Evolutionary conservation across 1,140 invertebrate genomes (phyloP), one percentile per base, ranked within the genome.

Genomic region (Delia radicum): DNA sequence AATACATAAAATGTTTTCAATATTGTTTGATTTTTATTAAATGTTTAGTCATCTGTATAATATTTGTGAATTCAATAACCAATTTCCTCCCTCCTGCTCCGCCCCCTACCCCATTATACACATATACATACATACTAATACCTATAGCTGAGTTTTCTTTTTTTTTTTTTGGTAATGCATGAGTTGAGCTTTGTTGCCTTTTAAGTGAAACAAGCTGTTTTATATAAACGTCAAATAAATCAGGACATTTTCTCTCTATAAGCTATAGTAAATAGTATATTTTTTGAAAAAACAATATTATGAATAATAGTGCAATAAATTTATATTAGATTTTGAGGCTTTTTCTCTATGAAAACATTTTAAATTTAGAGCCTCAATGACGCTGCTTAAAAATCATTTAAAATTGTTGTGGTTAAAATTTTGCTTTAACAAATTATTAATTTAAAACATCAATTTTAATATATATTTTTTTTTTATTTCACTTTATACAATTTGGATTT

Each of bases 11-110:
- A 21, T 55, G 15, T 55, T 21, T 55, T 55, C 48, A 55, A 55
- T 55, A 55, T 55, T 55, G n/a, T 55, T 55, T 55, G 48, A 55
- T 55, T 55, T 55, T 55, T 55, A 55, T 5, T 18, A 55, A 55
- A 55, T 55, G 48, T 55, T 55, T 7, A 55, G 48, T 55, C 48
- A 55, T 8, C 48, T 10, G 48, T 55, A 24, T 55, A 55, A 55
- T 55, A 55, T 55, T 55, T 55, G 46, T 55, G 46, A 55, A 55
- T 55, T 55, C 46, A 55, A 55, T 55, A 55, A 55, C 46, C 46
- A 55, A 55, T 55, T 18, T 55, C 21, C 18, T 2, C 7, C 5
- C 7, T 2, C 2, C 4, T 55, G 21, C 5, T 18, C 18, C 6
- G 21, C 15, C 18, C 18, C n/a, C n/a, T n/a, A n/a, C n/a, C n/a